Evolutionary conservation across 1,140 invertebrate species (phyloP), one percentile per base, ranked within the genome.

Genomic region (Caenorhabditis briggsae): DNA sequence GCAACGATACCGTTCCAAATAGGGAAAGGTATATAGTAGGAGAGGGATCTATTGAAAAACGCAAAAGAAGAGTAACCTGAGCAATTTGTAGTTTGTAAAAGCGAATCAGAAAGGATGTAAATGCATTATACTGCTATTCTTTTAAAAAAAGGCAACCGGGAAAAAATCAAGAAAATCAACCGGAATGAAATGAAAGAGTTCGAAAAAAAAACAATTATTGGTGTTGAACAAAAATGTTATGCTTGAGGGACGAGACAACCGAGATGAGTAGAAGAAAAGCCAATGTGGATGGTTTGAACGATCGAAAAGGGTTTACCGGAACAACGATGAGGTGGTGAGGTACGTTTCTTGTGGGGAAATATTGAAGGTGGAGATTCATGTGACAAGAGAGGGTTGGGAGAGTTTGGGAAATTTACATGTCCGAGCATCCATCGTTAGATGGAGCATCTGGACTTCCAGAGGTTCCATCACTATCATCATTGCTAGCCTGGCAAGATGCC

Each of bases 381-480:
- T 33, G 33, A 33, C 33, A 33, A 33, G 33, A 33, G 33, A 33
- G 33, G 33, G 33, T 1, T 2, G 3, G 33, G 33, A 33, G 33
- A 33, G 33, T 33, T 33, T 46, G 50, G 12, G 5, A 23, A 78
- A 50, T 20, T 11, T 23, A 14, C 12, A 14, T 65, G 50, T 78
- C 70, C 2, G 61, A 65, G 61, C 61, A 33, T 11, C 70, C 70
- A 46, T 78, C 70, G n/a, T 78, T 50, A 14, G 70, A 78, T 78
- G 46, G 70, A 12, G 70, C 70, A 18, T 78, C 70, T 50, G 70
- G 70, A n/a, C 70, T 78, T 78, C 70, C 70, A n/a, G 70, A 78
- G 20, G 70, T 78, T 78, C 70, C 70, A 23, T 78, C 70, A 78
- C 70, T 78, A n/a, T 78, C 70, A 18, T 78, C 70, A 78, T 78